These are phyloP conservation scores for Dascyllus trimaculatus DNA, from an alignment of 2,113 vertebrate species.

Conservation along the genomic window DNA sequence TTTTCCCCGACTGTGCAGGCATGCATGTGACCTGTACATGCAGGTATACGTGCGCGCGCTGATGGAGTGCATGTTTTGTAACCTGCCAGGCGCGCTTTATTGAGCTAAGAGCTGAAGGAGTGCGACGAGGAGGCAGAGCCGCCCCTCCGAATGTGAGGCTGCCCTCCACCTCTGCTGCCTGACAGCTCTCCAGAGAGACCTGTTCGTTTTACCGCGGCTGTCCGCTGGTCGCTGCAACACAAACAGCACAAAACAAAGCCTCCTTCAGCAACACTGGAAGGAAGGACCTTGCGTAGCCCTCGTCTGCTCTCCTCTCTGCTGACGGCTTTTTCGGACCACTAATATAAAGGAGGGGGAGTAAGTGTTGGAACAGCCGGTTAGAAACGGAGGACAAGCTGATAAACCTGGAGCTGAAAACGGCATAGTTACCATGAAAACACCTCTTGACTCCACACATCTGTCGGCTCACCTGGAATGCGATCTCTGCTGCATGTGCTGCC, in stretches of 20 bases:
- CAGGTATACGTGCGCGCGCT: slow-evolving; percentile 20
- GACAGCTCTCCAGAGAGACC: slow-evolving; percentile 60
- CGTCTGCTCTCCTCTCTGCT: slow-evolving; percentile 21
- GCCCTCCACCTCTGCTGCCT: slow-evolving; percentile 50
- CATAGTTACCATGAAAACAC: too few relatives aligned
- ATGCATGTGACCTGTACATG: slow-evolving; percentile 55
- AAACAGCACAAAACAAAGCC: slow-evolving; percentile 67
- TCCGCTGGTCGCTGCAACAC: slow-evolving; percentile 64
- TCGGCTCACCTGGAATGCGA: too few relatives aligned
- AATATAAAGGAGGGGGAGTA: slow-evolving; percentile 14
- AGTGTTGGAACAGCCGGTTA: slow-evolving; percentile 4
- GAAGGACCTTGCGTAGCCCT: slow-evolving; percentile 36
- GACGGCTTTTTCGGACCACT: slow-evolving; percentile 30
- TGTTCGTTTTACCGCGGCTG: slow-evolving; percentile 64
- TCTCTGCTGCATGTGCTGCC: too few relatives aligned
- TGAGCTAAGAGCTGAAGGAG: slow-evolving; percentile 63
- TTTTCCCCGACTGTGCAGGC: slow-evolving; percentile 27
- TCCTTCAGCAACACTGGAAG: slow-evolving; percentile 14
- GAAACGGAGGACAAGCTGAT: too few relatives aligned
- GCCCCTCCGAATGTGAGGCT: slow-evolving; percentile 69
- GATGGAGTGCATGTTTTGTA: slow-evolving; percentile 51
- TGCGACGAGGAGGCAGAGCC: slow-evolving; percentile 54
- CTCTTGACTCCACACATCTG: too few relatives aligned
- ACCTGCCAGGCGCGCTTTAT: slow-evolving; percentile 59
- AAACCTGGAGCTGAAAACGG: too few relatives aligned